A percentile compares a stretch with the other conserved stretches of the same genome.
Evolutionary conservation across 2,113 vertebrate species (phyloP).

Genomic region (Sardina pilchardus): DNA sequence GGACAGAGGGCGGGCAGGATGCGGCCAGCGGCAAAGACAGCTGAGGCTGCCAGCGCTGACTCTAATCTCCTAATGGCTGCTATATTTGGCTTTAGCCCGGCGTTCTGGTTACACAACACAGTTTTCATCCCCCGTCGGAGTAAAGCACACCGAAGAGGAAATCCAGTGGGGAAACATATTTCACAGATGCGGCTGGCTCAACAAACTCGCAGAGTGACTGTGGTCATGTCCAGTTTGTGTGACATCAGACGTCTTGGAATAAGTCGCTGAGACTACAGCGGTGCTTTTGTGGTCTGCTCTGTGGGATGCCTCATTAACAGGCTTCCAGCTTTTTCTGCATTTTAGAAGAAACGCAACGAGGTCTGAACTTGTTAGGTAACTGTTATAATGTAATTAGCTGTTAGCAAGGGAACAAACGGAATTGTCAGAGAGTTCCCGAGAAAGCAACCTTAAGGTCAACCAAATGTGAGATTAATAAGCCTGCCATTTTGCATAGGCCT

Average conservation of each 20-base stretch:
- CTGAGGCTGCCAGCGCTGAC: slow-evolving; percentile 50
- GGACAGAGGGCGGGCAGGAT: slow-evolving; percentile 34
- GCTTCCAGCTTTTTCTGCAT: background rate
- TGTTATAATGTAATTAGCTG: background rate
- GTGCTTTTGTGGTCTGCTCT: background rate
- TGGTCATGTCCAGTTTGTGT: background rate
- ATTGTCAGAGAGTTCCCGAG: background rate
- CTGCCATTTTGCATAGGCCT: background rate
- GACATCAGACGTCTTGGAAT: background rate
- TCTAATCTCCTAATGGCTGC: slow-evolving; percentile 73
- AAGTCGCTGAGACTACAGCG: background rate
- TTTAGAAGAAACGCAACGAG: background rate
- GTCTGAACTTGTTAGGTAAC: background rate
- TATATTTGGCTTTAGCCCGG: slow-evolving; percentile 71
- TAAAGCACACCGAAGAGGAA: background rate
- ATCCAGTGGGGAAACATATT: background rate
- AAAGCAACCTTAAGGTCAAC: background rate
- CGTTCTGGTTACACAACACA: slow-evolving; percentile 64
- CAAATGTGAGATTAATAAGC: background rate
- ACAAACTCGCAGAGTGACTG: background rate
- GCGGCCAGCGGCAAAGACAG: slow-evolving; percentile 53
- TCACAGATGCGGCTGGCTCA: background rate
- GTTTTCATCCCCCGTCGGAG: slow-evolving; percentile 36
- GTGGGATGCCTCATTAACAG: background rate
- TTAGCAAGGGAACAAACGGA: background rate